Evolutionary conservation across 2,888 invertebrate genomes (phyloP).

Genomic region (Trisateles emortualis): DNA sequence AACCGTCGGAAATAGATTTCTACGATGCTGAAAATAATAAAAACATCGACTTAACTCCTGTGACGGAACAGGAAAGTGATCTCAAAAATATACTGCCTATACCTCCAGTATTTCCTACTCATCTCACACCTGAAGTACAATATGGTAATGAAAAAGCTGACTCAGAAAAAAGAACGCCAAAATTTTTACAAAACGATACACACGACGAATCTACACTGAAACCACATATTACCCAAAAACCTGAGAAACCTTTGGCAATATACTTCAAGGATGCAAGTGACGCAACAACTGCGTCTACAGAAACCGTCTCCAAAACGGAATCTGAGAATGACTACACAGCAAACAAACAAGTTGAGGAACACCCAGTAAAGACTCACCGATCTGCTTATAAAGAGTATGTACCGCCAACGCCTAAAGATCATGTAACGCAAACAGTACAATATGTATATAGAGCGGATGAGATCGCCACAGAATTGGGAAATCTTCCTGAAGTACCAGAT

Average conservation of each 20-base stretch:
- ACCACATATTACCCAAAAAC: conserved; percentile 80
- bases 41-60: conserved; percentile 55
- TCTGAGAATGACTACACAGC: conserved; percentile 64
- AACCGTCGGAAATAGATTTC: conserved; percentile 82
- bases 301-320: conserved; percentile 67
- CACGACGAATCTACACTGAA: conserved; percentile 72
- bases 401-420: conserved; percentile 11
- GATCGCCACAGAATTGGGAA: not conserved
- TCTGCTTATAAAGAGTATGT: conserved; percentile 48
- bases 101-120: conserved; percentile 76
- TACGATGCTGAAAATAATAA: conserved; percentile 69
- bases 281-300: conserved; percentile 58
- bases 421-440: conserved; percentile 17
- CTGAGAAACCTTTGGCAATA: conserved; percentile 77
- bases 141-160: conserved; percentile 83
- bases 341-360: conserved; percentile 48
- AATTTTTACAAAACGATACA: conserved; percentile 58
- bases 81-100: conserved; percentile 63
- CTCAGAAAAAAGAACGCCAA: conserved; percentile 69
- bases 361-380: conserved; percentile 45
- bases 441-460: not conserved
- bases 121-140: conserved; percentile 82
- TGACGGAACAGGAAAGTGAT: conserved; percentile 56
- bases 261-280: conserved; percentile 70
- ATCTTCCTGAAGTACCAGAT: conserved; percentile 59